Conservation (phyloP, 2,797 vertebrate genomes). For the Natrix natrix region DNA sequence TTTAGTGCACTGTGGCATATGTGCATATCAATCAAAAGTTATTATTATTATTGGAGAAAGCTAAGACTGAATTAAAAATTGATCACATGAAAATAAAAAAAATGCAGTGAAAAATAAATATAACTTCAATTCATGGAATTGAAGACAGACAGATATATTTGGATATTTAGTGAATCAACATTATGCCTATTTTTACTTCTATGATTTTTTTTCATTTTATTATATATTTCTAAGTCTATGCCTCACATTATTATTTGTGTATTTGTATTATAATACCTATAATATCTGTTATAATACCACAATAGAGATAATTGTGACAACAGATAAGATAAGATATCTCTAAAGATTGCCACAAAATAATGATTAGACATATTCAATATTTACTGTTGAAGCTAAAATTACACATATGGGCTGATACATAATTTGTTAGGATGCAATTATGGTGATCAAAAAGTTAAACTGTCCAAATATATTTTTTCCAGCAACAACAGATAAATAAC, state of each 20-base stretch:
- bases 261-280: background rate
- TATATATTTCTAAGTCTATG: background rate
- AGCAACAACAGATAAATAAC: constrained; percentile 53
- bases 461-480: constrained; percentile 52
- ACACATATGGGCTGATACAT: constrained; percentile 41
- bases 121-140: background rate
- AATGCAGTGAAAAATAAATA: background rate
- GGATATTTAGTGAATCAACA: background rate
- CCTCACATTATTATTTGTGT: background rate
- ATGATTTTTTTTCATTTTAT: background rate
- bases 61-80: background rate
- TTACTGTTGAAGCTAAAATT: constrained; percentile 45
- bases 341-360: background rate
- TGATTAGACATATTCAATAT: constrained; percentile 32
- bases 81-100: background rate
- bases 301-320: background rate
- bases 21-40: background rate
- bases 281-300: background rate
- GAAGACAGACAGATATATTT: background rate
- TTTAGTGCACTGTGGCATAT: background rate
- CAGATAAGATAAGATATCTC: background rate
- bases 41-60: background rate
- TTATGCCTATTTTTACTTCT: background rate
- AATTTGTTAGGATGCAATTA: constrained; percentile 58
- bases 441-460: constrained; percentile 41